Evolutionary conservation across 2,797 vertebrate genomes (phyloP).

Genomic region (Chanos chanos): DNA sequence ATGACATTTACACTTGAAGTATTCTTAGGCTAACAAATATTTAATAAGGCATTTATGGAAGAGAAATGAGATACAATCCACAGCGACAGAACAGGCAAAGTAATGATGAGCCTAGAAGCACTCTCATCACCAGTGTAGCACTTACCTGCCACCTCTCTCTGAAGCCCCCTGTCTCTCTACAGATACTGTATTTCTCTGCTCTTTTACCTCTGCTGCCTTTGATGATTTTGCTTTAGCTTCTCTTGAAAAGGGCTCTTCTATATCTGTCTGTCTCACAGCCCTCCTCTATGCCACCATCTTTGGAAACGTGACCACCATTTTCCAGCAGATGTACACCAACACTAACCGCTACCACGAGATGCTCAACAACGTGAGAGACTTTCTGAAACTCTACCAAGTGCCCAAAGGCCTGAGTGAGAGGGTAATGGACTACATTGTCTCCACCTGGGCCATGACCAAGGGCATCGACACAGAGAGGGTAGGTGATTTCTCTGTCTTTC

Average conservation of each 20-base stretch:
- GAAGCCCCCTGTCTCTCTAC: constrained; percentile 4
- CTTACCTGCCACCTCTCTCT: background rate
- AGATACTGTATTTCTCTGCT: background rate
- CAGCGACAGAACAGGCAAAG: background rate
- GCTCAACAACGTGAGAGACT: constrained; percentile 97
- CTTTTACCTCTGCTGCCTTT: background rate
- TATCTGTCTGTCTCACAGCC: constrained; percentile 59
- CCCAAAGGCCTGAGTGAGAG: constrained; percentile 97
- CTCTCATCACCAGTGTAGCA: background rate
- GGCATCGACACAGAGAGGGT: constrained; percentile 99
- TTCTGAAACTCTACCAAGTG: constrained; percentile 96
- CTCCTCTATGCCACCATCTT: constrained; percentile 98
- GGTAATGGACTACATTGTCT: constrained; percentile 99
- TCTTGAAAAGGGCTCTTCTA: constrained; percentile 6
- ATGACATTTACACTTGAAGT: background rate
- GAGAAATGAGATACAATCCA: background rate
- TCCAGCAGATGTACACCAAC: constrained; percentile 99
- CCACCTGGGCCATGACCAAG: constrained; percentile 99
- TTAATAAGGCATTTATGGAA: background rate
- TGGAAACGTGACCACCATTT: constrained; percentile 98
- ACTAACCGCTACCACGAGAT: constrained; percentile 99
- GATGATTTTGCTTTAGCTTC: constrained; percentile 16
- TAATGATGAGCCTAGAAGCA: background rate
- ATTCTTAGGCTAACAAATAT: background rate
- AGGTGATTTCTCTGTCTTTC: too few relatives aligned